Conservation (phyloP, 1,140 invertebrate species). For the Temnothorax longispinosus region DNA sequence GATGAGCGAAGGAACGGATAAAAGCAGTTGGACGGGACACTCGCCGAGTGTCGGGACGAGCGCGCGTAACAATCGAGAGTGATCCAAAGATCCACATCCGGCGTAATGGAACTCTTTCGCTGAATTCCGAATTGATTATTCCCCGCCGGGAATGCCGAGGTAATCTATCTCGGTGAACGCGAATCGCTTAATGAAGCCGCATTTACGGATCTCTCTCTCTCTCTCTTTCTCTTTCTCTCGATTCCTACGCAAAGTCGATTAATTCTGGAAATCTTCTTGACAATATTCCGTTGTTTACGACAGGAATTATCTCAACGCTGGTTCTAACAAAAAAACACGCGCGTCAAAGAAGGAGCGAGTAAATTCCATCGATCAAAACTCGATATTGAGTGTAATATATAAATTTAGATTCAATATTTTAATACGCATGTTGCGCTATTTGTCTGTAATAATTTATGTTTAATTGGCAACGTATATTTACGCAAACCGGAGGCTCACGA, state of each 20-base stretch:
- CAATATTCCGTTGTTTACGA: background rate
- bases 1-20: too few relatives aligned
- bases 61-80: background rate
- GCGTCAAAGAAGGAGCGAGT: background rate
- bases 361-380: background rate
- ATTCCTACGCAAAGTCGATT: background rate
- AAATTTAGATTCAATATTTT: constrained; percentile 31
- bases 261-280: background rate
- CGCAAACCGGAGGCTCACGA: background rate
- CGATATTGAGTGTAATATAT: background rate
- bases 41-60: too few relatives aligned
- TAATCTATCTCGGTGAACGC: background rate
- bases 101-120: background rate
- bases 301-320: background rate
- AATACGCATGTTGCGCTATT: background rate
- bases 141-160: background rate
- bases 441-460: constrained; percentile 19
- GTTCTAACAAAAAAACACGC: background rate
- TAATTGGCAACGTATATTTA: background rate
- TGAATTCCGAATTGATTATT: background rate
- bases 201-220: background rate
- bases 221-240: background rate
- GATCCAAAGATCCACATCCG: background rate
- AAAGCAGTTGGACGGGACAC: too few relatives aligned
- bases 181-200: background rate